phyloP scores from a whole-genome alignment of 2,113 vertebrate genomes.

The Halichoeres trimaculatus region DNA sequence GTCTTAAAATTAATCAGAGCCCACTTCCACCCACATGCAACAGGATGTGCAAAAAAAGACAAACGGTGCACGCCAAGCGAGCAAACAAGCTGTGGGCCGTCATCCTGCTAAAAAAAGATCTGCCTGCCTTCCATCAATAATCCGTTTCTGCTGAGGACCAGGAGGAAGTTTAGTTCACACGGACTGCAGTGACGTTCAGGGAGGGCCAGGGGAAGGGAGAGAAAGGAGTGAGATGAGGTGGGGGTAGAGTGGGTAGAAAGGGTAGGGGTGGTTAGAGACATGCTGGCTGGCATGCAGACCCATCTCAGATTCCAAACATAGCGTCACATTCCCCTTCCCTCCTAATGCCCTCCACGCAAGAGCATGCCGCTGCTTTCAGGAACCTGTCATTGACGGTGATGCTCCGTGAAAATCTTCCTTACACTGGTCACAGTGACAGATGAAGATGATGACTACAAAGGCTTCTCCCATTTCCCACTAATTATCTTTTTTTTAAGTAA shows the following conservation, averaged over 20 bases:
- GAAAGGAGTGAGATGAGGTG: slow-evolving; percentile 23
- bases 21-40: slow-evolving; percentile 58
- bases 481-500: no score
- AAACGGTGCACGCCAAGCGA: neutral
- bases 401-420: slow-evolving; percentile 46
- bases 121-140: slow-evolving; percentile 8
- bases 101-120: slow-evolving; percentile 62
- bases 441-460: neutral
- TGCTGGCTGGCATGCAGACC: slow-evolving; percentile 70
- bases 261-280: slow-evolving; percentile 57
- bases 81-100: slow-evolving; percentile 41
- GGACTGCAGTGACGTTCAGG: slow-evolving; percentile 30
- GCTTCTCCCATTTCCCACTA: slow-evolving; percentile 4
- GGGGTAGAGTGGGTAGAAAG: slow-evolving; percentile 7
- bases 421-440: slow-evolving; percentile 12
- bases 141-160: slow-evolving; percentile 44
- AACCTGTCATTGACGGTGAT: slow-evolving; percentile 47
- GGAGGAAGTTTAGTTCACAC: slow-evolving; percentile 63
- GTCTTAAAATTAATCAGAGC: slow-evolving; percentile 72
- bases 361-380: slow-evolving; percentile 47
- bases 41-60: slow-evolving; percentile 69
- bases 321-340: slow-evolving; percentile 71
- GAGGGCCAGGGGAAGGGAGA: slow-evolving; percentile 13
- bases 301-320: slow-evolving; percentile 80
- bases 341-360: slow-evolving; percentile 59